These are phyloP conservation scores for Xestia xanthographa DNA, from an alignment of 2,888 invertebrate species.

Conservation along the genomic window DNA sequence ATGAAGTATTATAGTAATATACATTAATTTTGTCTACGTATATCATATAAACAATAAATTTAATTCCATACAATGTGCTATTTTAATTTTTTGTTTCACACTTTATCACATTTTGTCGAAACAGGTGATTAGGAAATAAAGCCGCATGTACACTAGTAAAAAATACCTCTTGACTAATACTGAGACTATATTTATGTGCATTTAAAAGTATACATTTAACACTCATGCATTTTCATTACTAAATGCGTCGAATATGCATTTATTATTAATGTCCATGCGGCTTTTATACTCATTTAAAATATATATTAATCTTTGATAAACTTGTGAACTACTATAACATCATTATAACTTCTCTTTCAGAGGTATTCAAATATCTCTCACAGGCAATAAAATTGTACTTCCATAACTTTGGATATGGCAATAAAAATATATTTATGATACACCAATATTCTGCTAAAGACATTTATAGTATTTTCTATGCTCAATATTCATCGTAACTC, in stretches of 20 bases:
- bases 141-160: slow-evolving; percentile 46
- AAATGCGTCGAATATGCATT: slow-evolving; percentile 23
- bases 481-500: slow-evolving; percentile 32
- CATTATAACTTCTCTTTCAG: slow-evolving; percentile 59
- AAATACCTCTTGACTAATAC: slow-evolving; percentile 44
- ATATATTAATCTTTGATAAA: slow-evolving; percentile 57
- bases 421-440: slow-evolving; percentile 56
- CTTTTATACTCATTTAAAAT: slow-evolving; percentile 41
- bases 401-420: slow-evolving; percentile 60
- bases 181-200: slow-evolving; percentile 47
- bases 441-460: slow-evolving; percentile 46
- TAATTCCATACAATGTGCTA: slow-evolving; percentile 56
- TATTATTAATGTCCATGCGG: slow-evolving; percentile 40
- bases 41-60: slow-evolving; percentile 64
- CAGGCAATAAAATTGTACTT: slow-evolving; percentile 70
- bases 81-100: slow-evolving; percentile 52
- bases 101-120: slow-evolving; percentile 62
- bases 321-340: slow-evolving; percentile 64
- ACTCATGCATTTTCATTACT: slow-evolving; percentile 25
- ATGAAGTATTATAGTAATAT: slow-evolving; percentile 64
- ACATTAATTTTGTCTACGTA: slow-evolving; percentile 62
- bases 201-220: slow-evolving; percentile 23
- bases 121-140: slow-evolving; percentile 49
- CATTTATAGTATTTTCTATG: slow-evolving; percentile 34
- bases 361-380: slow-evolving; percentile 73